phyloP scores from a whole-genome alignment of 1,140 invertebrate species.

The Bombus picipes region DNA sequence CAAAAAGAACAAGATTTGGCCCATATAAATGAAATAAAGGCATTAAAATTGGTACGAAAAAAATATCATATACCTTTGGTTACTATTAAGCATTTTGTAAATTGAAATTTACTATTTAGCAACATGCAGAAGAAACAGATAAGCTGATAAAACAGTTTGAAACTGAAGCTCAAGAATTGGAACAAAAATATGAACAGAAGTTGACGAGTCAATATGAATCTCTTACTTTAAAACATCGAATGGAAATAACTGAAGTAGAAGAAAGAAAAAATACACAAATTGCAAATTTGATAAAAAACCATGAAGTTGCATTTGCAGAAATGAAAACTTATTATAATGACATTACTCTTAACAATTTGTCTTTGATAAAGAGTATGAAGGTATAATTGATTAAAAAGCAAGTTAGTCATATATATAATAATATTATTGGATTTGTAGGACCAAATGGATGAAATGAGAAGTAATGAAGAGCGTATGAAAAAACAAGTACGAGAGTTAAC shows the following conservation, averaged over 20 bases:
- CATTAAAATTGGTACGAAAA: slow-evolving; percentile 84
- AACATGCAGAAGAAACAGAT: slow-evolving; percentile 85
- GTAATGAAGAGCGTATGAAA: slow-evolving; percentile 90
- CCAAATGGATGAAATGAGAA: slow-evolving; percentile 92
- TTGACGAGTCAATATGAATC: slow-evolving; percentile 89
- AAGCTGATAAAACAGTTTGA: slow-evolving; percentile 88
- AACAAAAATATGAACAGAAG: slow-evolving; percentile 91
- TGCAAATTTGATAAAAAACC: slow-evolving; percentile 89
- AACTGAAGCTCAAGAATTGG: slow-evolving; percentile 89
- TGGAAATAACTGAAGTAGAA: slow-evolving; percentile 93
- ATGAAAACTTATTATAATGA: slow-evolving; percentile 97
- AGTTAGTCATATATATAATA: background rate
- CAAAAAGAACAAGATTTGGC: slow-evolving; percentile 88
- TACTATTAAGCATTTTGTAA: slow-evolving; percentile 19
- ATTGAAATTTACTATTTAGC: slow-evolving; percentile 58
- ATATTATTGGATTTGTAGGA: slow-evolving; percentile 82
- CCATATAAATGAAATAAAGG: slow-evolving; percentile 86
- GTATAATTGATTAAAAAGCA: slow-evolving; percentile 74
- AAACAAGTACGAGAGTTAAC: slow-evolving; percentile 86
- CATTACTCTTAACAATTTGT: slow-evolving; percentile 95
- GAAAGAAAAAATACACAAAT: slow-evolving; percentile 95
- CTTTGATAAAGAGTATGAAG: slow-evolving; percentile 91
- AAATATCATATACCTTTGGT: background rate
- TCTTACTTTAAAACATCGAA: slow-evolving; percentile 88
- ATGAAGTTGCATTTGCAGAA: slow-evolving; percentile 92